Conservation (phyloP, 2,888 invertebrate genomes). For the Oasisia sp. region DNA sequence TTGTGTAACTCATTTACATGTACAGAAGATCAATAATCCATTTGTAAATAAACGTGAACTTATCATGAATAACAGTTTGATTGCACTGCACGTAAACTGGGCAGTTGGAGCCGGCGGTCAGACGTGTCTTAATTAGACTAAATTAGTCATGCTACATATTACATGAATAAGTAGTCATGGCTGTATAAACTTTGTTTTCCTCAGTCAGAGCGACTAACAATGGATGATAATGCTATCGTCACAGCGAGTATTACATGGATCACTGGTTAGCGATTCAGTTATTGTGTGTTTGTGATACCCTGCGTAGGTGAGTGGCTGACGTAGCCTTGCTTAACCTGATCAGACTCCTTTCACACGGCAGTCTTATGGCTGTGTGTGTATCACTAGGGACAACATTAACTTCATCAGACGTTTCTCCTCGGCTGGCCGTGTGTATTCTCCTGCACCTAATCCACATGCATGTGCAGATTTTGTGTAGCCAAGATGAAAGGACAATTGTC, state of each 20-base stretch:
- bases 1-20: background rate
- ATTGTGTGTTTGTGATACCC: background rate
- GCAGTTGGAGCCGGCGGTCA: background rate
- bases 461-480: background rate
- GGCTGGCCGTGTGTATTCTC: background rate
- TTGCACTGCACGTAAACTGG: background rate
- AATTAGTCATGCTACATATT: background rate
- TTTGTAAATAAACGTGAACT: background rate
- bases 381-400: background rate
- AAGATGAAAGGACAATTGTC: background rate
- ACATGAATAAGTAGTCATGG: conserved; percentile 8
- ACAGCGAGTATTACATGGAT: background rate
- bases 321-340: background rate
- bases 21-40: background rate
- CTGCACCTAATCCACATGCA: background rate
- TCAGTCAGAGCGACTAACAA: background rate
- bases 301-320: background rate
- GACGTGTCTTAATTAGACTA: background rate
- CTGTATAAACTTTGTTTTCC: conserved; percentile 9
- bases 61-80: background rate
- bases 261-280: background rate
- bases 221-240: background rate
- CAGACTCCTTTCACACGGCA: background rate
- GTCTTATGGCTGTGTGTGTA: background rate
- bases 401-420: background rate